Conservation (phyloP, 2,797 vertebrate genomes). For the Pantherophis alleghaniensis region DNA sequence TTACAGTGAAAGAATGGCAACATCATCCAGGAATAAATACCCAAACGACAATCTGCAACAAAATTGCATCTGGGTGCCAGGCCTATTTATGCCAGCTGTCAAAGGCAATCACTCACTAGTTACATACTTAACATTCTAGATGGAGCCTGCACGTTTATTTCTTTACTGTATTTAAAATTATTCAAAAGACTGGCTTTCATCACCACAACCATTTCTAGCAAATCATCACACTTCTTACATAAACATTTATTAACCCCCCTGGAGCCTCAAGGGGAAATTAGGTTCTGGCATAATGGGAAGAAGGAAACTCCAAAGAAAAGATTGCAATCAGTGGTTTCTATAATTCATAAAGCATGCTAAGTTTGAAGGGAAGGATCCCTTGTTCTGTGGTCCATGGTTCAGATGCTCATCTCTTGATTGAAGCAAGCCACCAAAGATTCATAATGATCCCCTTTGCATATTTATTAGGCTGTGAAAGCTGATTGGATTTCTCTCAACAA, state of each 20-base stretch:
- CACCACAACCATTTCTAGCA: constrained; percentile 17
- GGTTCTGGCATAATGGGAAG: neutral
- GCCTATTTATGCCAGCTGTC: constrained; percentile 39
- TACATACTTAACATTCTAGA: constrained; percentile 30
- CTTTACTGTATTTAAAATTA: constrained; percentile 36
- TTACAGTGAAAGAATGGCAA: constrained; percentile 39
- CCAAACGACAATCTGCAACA: constrained; percentile 17
- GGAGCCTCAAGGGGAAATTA: constrained; percentile 19
- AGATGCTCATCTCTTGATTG: neutral
- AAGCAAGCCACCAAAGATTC: neutral
- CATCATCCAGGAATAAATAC: constrained; percentile 18
- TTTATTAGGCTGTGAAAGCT: neutral
- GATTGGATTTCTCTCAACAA: neutral
- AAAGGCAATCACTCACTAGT: constrained; percentile 27
- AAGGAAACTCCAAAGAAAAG: constrained; percentile 8
- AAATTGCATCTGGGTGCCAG: constrained; percentile 35
- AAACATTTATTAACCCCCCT: constrained; percentile 28
- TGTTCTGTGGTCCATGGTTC: neutral
- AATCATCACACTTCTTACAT: constrained; percentile 27
- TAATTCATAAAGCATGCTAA: neutral
- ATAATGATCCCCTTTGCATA: neutral
- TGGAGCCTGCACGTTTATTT: neutral
- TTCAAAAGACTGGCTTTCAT: constrained; percentile 35
- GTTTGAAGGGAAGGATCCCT: neutral
- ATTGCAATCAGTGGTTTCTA: neutral